These are phyloP conservation scores for Drosophila subobscura DNA, from an alignment of 1,140 invertebrate genomes.

Conservation along the genomic window DNA sequence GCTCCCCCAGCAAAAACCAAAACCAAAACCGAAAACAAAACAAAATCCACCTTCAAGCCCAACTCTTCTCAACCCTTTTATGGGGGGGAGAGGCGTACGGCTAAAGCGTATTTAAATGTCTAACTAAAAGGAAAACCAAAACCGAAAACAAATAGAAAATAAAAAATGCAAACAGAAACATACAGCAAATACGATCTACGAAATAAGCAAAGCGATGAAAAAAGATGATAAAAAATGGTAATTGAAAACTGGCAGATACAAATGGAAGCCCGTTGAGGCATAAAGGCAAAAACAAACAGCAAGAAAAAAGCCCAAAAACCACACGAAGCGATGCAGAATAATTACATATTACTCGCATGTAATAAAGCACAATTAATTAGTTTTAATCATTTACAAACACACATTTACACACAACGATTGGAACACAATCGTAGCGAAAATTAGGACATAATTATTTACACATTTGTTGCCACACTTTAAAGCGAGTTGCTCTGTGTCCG, in stretches of 20 bases:
- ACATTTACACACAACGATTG: not conserved
- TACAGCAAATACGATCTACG: slow-evolving; percentile 1
- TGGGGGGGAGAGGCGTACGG: slow-evolving; percentile 1
- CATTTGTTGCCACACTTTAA: not conserved
- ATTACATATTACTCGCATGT: slow-evolving; percentile 7
- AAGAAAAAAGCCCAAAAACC: slow-evolving; percentile 2
- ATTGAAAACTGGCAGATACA: slow-evolving; percentile 7
- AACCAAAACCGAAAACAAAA: too few relatives aligned
- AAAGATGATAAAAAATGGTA: not conserved
- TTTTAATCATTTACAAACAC: slow-evolving; percentile 48
- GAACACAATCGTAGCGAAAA: slow-evolving; percentile 30
- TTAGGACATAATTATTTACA: slow-evolving; percentile 6
- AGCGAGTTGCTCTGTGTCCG: too few relatives aligned
- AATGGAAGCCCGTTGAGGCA: not conserved
- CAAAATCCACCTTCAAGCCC: slow-evolving; percentile 1
- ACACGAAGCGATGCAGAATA: not conserved
- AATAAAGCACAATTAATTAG: slow-evolving; percentile 41
- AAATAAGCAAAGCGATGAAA: slow-evolving; percentile 27
- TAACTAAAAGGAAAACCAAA: slow-evolving; percentile 17
- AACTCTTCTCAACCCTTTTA: not conserved
- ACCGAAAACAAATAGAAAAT: not conserved
- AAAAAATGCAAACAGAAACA: slow-evolving; percentile 11
- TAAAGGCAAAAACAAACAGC: not conserved
- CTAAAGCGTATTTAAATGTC: slow-evolving; percentile 46
- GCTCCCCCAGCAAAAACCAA: not conserved